Evolutionary conservation across 2,113 vertebrate species (phyloP), one percentile per base, ranked within the genome.

Genomic region (Lampris megalopsis): DNA sequence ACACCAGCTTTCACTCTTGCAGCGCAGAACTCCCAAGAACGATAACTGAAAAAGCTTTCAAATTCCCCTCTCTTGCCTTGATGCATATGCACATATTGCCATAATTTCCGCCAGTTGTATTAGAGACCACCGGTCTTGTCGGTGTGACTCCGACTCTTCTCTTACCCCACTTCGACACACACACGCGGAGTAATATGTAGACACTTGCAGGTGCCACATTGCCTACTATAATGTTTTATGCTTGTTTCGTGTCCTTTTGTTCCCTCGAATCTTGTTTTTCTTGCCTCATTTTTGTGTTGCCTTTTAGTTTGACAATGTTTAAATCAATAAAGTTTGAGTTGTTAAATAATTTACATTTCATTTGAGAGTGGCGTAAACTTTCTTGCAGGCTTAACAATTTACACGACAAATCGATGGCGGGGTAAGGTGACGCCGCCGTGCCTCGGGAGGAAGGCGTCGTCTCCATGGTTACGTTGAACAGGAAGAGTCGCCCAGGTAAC

Each of bases 271-370:
- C 36, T 62, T 78, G 61, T 71, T 61, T 74, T 60, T 80, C 81
- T 68, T 63, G 85, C 50, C 63, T 35, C 85, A 91, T 91, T 83
- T 79, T 85, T 79, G 80, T 93, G 89, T 90, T 87, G 82, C 82
- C 86, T 24, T 88, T 91, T 86, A 82, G 78, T 90, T 91, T 88
- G 77, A 90, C 78, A 71, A 86, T 90, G 82, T 92, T 24, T 86
- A 77, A 94, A 86, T 80, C 87, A 94, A 93, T 93, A 94, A 93
- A 92, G 88, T 92, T 93, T 91, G 81, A 89, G 88, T 91, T 90
- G 85, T 90, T 88, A 82, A 91, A 88, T 77, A 66, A 84, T 75
- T 72, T 52, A 5, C 60, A 43, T 66, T 11, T 80, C 24, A 42
- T 68, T 80, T 43, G 35, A 58, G 11, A 10, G 42, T 67, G 3